phyloP scores from a whole-genome alignment of 2,113 vertebrate species.

The Atractosteus spatula region DNA sequence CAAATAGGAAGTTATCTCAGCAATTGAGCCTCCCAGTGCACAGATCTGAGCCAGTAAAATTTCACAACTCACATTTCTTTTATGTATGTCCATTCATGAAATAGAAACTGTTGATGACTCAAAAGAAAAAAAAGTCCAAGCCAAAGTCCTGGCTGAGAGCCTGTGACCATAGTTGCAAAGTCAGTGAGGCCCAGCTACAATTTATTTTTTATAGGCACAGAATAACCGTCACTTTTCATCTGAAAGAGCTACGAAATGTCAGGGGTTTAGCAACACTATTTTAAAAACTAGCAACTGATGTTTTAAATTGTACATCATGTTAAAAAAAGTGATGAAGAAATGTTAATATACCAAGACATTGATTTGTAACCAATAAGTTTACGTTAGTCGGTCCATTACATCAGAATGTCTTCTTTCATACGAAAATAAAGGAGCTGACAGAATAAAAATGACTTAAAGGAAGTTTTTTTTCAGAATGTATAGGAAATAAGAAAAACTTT shows the following conservation, averaged over 20 bases:
- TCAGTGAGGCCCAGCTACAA: conserved; percentile 55
- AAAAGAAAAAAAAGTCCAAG: conserved; percentile 32
- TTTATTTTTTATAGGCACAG: conserved; percentile 41
- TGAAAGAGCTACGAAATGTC: conserved; percentile 56
- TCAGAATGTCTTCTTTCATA: too few species aligned
- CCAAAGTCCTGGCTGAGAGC: conserved; percentile 23
- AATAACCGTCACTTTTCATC: conserved; percentile 51
- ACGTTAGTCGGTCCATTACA: too few species aligned
- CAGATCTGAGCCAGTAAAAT: conserved; percentile 33
- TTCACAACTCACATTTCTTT: conserved; percentile 37
- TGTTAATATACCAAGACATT: not conserved
- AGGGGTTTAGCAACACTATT: conserved; percentile 20
- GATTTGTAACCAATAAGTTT: too few species aligned
- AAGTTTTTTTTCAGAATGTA: too few species aligned
- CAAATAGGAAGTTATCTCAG: conserved; percentile 36
- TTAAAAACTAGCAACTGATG: conserved; percentile 2
- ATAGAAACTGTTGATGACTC: conserved; percentile 47
- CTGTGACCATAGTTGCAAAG: conserved; percentile 55
- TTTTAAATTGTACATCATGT: not conserved
- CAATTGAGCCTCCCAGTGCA: conserved; percentile 22
- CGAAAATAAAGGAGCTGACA: too few species aligned
- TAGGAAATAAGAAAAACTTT: too few species aligned
- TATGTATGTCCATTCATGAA: conserved; percentile 36
- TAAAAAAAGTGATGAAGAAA: not conserved
- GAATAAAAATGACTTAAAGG: too few species aligned